These are phyloP conservation scores for Cecropterus lyciades DNA, from an alignment of 1,140 invertebrate species.

Conservation along the genomic window DNA sequence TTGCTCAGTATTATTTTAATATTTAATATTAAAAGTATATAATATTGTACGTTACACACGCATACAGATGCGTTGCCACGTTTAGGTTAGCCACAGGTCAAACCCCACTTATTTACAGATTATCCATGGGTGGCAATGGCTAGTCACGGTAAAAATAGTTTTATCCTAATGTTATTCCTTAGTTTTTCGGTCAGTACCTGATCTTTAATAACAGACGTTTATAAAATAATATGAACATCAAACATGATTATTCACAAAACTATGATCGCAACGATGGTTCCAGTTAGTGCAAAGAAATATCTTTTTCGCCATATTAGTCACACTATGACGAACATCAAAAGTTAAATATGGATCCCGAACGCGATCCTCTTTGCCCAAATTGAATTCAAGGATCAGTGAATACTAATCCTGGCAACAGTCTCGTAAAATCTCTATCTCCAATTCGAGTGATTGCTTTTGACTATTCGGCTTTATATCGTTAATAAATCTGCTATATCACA, in stretches of 20 bases:
- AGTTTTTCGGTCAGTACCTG: too few relatives aligned
- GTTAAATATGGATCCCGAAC: conserved; percentile 21
- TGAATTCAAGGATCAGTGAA: conserved; percentile 34
- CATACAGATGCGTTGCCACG: too few relatives aligned
- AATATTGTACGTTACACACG: too few relatives aligned
- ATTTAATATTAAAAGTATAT: too few relatives aligned
- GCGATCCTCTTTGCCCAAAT: conserved; percentile 25
- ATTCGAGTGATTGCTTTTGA: conserved; percentile 21
- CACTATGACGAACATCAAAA: conserved; percentile 32
- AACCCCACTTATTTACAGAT: too few relatives aligned
- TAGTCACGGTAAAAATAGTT: too few relatives aligned
- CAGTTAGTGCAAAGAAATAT: conserved; percentile 13
- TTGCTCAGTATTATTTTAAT: too few relatives aligned
- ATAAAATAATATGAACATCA: neutral
- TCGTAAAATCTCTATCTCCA: conserved; percentile 22
- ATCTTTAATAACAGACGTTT: too few relatives aligned
- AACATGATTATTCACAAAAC: neutral
- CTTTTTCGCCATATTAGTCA: conserved; percentile 20
- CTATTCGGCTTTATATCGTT: conserved; percentile 10
- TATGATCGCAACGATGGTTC: neutral
- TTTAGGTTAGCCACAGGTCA: too few relatives aligned
- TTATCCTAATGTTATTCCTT: too few relatives aligned
- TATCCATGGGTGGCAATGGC: too few relatives aligned
- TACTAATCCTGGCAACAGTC: conserved; percentile 31
- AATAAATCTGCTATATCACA: neutral